These are phyloP conservation scores for Podarcis siculus DNA, from an alignment of 2,797 vertebrate genomes.

Conservation along the genomic window DNA sequence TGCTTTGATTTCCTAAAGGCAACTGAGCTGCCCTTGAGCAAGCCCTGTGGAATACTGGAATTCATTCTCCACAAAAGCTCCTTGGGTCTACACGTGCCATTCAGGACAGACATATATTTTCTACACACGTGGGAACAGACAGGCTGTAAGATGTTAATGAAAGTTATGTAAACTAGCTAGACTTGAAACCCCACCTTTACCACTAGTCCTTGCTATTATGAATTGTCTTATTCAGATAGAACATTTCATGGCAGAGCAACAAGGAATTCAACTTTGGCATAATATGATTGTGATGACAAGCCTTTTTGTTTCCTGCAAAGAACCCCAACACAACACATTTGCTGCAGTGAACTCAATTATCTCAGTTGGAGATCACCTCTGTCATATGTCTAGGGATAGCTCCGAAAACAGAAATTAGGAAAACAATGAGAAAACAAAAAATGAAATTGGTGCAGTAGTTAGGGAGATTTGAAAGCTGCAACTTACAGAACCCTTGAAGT, in stretches of 20 bases:
- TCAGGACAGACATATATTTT: neutral
- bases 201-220: neutral
- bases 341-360: neutral
- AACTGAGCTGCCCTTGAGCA: neutral
- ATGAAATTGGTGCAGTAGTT: constrained; percentile 7
- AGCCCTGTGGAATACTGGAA: neutral
- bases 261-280: neutral
- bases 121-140: neutral
- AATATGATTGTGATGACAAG: neutral
- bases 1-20: neutral
- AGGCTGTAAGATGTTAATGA: neutral
- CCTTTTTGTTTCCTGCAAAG: neutral
- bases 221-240: neutral
- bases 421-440: constrained; percentile 1
- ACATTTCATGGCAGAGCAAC: neutral
- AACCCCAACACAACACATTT: constrained; percentile 15
- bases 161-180: neutral
- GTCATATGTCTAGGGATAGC: neutral
- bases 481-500: constrained; percentile 10
- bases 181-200: neutral
- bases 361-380: constrained; percentile 8
- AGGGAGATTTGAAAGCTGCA: neutral
- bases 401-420: constrained; percentile 5
- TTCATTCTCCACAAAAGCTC: neutral
- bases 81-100: neutral